Percentiles rank a stretch among this genome's conserved stretches.
phyloP scores from a whole-genome alignment of 2,797 vertebrate genomes.

The Euthynnus affinis region DNA sequence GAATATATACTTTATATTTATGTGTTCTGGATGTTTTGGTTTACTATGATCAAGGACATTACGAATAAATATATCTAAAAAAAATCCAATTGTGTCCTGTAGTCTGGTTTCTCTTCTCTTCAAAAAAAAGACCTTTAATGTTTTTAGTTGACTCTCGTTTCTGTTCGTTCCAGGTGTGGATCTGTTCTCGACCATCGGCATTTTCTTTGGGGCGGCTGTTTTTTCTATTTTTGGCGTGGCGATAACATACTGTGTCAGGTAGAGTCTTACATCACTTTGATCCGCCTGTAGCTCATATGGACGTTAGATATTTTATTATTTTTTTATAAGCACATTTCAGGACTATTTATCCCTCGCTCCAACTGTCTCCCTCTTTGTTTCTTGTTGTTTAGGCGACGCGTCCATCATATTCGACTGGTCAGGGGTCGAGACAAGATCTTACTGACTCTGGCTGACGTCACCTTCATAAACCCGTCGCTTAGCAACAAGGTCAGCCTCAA shows the following conservation, averaged over 20 bases:
- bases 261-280: neutral
- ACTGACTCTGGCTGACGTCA: slow-evolving; percentile 85
- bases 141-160: neutral
- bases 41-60: neutral
- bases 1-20: neutral
- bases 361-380: neutral
- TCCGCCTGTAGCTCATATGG: neutral
- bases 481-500: slow-evolving; percentile 83
- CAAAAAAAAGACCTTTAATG: neutral
- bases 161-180: slow-evolving; percentile 71
- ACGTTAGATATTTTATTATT: too few species aligned
- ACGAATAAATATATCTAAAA: too few species aligned
- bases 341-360: neutral
- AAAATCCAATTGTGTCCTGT: too few species aligned
- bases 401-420: slow-evolving; percentile 80
- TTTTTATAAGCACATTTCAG: neutral
- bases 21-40: neutral
- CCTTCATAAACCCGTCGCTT: slow-evolving; percentile 87
- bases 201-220: slow-evolving; percentile 43
- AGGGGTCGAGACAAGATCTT: slow-evolving; percentile 85
- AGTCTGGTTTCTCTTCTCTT: neutral
- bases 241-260: slow-evolving; percentile 73
- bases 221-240: slow-evolving; percentile 14
- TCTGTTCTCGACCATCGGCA: slow-evolving; percentile 56
- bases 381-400: slow-evolving; percentile 75